Evolutionary conservation across 2,113 vertebrate genomes (phyloP).

Genomic region (Scartelaos histophorus): DNA sequence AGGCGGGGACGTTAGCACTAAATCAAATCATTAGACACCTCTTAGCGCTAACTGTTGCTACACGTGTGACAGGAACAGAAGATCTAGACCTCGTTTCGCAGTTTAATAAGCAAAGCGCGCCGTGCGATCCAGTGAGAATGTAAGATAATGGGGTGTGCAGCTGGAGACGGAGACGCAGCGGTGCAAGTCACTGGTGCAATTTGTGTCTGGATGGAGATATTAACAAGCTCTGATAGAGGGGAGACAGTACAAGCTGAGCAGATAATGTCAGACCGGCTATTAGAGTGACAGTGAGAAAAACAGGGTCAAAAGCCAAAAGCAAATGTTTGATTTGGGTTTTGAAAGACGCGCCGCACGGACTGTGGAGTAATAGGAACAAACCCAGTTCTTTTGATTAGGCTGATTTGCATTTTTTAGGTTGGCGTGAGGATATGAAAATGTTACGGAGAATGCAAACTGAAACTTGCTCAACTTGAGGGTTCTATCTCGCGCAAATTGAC

Average conservation of each 20-base stretch:
- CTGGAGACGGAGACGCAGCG: slow-evolving; percentile 1
- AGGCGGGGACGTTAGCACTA: neutral
- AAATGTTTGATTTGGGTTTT: slow-evolving; percentile 9
- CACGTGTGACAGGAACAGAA: slow-evolving; percentile 10
- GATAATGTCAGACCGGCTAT: slow-evolving; percentile 11
- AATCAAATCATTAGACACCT: slow-evolving; percentile 18
- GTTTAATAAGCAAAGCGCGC: slow-evolving; percentile 14
- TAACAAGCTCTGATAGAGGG: slow-evolving; percentile 13
- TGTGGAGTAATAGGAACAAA: neutral
- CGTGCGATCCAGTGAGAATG: neutral
- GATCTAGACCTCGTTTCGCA: neutral
- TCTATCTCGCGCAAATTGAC: no score
- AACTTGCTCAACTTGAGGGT: no score
- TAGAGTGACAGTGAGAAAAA: slow-evolving; percentile 3
- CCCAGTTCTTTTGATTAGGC: neutral
- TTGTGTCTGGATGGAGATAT: slow-evolving; percentile 14
- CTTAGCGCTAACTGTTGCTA: slow-evolving; percentile 6
- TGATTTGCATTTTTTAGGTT: neutral
- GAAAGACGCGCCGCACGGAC: neutral
- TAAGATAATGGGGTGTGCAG: slow-evolving; percentile 6
- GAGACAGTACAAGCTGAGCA: neutral
- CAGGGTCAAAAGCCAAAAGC: neutral
- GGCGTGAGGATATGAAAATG: neutral
- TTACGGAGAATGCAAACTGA: neutral
- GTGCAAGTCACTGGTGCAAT: slow-evolving; percentile 12